A percentile compares a stretch with the other conserved stretches of the same genome.
These are phyloP conservation scores for Mercenaria mercenaria DNA, from an alignment of 1,140 invertebrate genomes.

Conservation along the genomic window DNA sequence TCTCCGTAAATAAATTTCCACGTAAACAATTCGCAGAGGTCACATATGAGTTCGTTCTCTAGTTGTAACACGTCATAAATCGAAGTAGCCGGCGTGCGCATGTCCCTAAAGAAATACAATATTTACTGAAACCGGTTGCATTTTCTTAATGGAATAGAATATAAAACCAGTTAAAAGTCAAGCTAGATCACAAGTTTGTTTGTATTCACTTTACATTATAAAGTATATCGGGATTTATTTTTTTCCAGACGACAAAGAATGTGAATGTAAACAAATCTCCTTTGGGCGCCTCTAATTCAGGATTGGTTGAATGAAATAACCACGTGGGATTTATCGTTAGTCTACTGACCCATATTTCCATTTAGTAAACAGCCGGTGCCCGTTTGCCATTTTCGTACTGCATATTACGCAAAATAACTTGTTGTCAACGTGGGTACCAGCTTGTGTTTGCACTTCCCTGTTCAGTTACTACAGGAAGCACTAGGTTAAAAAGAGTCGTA, in stretches of 20 bases:
- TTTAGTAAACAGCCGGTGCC: slow-evolving; percentile 8
- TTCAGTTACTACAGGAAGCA: not conserved
- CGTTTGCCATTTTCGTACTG: not conserved
- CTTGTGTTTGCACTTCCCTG: not conserved
- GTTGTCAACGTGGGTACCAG: too few species aligned
- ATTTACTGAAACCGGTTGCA: too few species aligned
- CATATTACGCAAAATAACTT: too few species aligned
- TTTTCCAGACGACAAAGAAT: slow-evolving; percentile 36
- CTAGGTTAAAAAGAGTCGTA: not conserved
- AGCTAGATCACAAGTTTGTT: too few species aligned
- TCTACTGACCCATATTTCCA: slow-evolving; percentile 20
- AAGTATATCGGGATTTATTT: too few species aligned
- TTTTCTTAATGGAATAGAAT: too few species aligned
- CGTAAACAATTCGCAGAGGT: not conserved
- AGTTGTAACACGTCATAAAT: not conserved
- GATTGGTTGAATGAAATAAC: slow-evolving; percentile 25
- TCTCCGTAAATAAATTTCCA: not conserved
- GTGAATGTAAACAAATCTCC: slow-evolving; percentile 6
- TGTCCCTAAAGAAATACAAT: not conserved
- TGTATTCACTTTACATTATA: too few species aligned
- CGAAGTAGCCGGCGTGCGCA: not conserved
- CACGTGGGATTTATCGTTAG: slow-evolving; percentile 23
- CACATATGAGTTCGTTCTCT: not conserved
- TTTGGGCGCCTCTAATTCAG: slow-evolving; percentile 5
- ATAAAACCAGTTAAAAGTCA: too few species aligned